Percentiles rank a stretch among this genome's conserved stretches.
Evolutionary conservation across 2,888 invertebrate genomes (phyloP).

Genomic region (Ochropleura leucogaster): DNA sequence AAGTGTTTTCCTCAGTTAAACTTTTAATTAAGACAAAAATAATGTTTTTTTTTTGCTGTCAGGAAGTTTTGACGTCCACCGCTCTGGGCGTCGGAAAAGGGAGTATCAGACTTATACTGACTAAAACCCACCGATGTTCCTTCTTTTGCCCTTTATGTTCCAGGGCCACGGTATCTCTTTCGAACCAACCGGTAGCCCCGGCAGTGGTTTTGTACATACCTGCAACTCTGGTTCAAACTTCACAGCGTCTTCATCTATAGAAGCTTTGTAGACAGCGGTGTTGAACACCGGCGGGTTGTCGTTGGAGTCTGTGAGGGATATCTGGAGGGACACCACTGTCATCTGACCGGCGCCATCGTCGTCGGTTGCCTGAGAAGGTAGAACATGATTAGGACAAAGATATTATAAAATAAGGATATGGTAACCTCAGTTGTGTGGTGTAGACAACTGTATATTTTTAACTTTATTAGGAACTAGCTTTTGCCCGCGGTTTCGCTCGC

Average conservation of each 20-base stretch:
- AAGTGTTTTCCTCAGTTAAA: too few relatives aligned
- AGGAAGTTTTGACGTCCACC: too few relatives aligned
- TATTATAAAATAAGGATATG: background rate
- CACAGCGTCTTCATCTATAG: constrained; percentile 96
- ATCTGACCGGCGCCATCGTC: constrained; percentile 95
- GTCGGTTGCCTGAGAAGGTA: constrained; percentile 93
- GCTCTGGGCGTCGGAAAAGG: too few relatives aligned
- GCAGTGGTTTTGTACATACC: constrained; percentile 55
- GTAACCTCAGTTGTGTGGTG: background rate
- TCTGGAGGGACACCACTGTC: constrained; percentile 94
- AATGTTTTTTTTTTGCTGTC: too few relatives aligned
- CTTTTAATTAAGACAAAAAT: too few relatives aligned
- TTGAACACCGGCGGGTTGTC: constrained; percentile 97
- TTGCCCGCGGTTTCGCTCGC: too few relatives aligned
- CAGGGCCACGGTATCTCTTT: too few relatives aligned
- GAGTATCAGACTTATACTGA: too few relatives aligned
- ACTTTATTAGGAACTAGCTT: too few relatives aligned
- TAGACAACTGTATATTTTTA: background rate
- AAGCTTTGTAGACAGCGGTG: constrained; percentile 94
- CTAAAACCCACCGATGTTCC: too few relatives aligned
- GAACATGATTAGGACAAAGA: background rate
- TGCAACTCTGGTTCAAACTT: constrained; percentile 94
- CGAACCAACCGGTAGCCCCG: too few relatives aligned
- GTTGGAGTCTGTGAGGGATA: constrained; percentile 95
- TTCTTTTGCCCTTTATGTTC: too few relatives aligned